Evolutionary conservation across 2,113 vertebrate species (phyloP).

Genomic region (Hemicordylus capensis): DNA sequence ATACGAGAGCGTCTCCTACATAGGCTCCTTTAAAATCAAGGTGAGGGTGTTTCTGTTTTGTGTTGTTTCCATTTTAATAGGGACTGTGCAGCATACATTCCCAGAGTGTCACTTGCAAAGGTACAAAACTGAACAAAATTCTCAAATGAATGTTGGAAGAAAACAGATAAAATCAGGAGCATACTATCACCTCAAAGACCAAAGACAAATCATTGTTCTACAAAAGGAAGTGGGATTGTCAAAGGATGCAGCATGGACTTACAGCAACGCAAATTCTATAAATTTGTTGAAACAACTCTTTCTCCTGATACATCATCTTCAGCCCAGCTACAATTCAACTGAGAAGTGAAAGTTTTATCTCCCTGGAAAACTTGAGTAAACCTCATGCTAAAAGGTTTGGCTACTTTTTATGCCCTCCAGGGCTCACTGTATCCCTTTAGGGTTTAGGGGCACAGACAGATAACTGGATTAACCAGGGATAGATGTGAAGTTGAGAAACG

Average conservation of each 20-base stretch:
- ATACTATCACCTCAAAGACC: neutral
- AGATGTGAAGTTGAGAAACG: conserved; percentile 2
- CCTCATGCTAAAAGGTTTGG: neutral
- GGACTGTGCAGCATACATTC: conserved; percentile 12
- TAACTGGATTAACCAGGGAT: neutral
- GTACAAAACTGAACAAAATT: conserved; percentile 8
- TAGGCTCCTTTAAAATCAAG: neutral
- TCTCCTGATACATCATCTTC: neutral
- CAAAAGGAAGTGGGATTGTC: conserved; percentile 14
- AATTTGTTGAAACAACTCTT: neutral
- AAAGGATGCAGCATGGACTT: neutral
- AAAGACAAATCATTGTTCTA: conserved; percentile 22
- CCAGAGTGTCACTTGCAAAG: conserved; percentile 1
- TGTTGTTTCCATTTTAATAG: neutral
- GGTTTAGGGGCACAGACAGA: neutral
- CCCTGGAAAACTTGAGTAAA: neutral
- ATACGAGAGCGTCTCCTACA: neutral
- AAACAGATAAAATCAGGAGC: conserved; percentile 22
- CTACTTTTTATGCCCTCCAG: neutral
- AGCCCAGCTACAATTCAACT: neutral
- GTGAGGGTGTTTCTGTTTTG: neutral
- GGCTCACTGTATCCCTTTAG: neutral
- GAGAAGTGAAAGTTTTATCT: neutral
- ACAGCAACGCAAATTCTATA: neutral
- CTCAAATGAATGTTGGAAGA: neutral